These are phyloP conservation scores for Rapana venosa DNA, from an alignment of 2,888 invertebrate species.

Conservation along the genomic window DNA sequence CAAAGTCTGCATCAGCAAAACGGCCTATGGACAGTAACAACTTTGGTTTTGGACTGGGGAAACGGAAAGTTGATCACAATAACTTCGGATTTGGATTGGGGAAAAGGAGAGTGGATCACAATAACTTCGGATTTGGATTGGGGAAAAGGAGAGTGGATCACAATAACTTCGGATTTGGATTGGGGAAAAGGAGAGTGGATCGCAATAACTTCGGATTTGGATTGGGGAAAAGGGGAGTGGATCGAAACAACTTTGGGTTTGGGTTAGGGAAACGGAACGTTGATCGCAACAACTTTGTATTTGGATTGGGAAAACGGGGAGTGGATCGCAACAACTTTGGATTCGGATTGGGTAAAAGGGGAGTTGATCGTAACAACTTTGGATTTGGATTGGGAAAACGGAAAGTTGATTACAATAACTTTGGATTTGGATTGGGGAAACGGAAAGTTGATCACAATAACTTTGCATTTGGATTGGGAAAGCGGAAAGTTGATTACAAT, in stretches of 20 bases:
- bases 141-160: background rate
- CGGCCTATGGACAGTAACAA: background rate
- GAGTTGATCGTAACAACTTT: background rate
- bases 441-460: background rate
- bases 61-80: background rate
- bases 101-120: background rate
- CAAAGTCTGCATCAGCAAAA: background rate
- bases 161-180: background rate
- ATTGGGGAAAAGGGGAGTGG: background rate
- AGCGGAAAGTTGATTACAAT: background rate
- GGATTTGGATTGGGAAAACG: background rate
- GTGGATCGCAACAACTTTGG: background rate
- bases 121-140: background rate
- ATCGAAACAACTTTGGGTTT: background rate
- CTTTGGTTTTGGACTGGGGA: background rate
- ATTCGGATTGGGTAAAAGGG: background rate
- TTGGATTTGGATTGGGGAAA: conserved; percentile 6
- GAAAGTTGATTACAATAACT: background rate
- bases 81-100: background rate
- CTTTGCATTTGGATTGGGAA: conserved; percentile 1
- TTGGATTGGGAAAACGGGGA: background rate
- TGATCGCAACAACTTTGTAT: background rate
- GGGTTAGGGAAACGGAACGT: background rate
- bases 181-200: background rate
- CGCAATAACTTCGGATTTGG: background rate